Evolutionary conservation across 2,797 vertebrate genomes (phyloP), one percentile per base, ranked within the genome.

Genomic region (Sebastes vulpes): DNA sequence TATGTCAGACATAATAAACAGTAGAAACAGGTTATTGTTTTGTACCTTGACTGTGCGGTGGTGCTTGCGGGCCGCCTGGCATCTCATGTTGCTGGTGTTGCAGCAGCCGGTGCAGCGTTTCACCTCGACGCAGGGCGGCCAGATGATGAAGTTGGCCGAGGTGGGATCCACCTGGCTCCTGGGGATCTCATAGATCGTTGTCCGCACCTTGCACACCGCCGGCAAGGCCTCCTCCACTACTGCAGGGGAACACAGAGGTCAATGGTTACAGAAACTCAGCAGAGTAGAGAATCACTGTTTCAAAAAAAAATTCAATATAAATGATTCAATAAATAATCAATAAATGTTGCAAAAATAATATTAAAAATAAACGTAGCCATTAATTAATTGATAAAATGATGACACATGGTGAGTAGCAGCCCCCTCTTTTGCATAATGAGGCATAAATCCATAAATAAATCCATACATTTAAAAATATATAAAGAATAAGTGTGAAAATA

Each of bases 41-140:
- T 64, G 16, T 93, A 99, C 98, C 98, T 98, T 99, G 86, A 99
- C 97, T 0, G 90, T 97, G 83, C 98, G 96, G 93, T 98, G 96
- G 70, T 97, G 97, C 84, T 97, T 96, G 78, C 96, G 96, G 0
- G 97, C 95, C 0, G 97, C 97, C 81, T 97, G 97, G 88, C 98
- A 99, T 81, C 95, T 96, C 94, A 98, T 96, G 1, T 97, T 98
- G 94, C 97, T 97, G 65, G 98, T 98, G 94, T 98, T 99, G 93
- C 98, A 99, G 91, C 98, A 99, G 89, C 98, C 98, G 0, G 98
- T 98, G 91, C 98, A 99, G 54, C 98, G 97, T 32, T 94, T 97
- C 93, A 99, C 97, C 95, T 99, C 98, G 73, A 99, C 98, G 1
- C 98, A 99, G 2, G 98, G 97, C 0, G 98, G 98, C 98, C 98